A percentile compares a stretch with the other conserved stretches of the same genome.
These are phyloP conservation scores for Fukomys damarensis DNA, from an alignment of 2,113 vertebrate species.

Conservation along the genomic window DNA sequence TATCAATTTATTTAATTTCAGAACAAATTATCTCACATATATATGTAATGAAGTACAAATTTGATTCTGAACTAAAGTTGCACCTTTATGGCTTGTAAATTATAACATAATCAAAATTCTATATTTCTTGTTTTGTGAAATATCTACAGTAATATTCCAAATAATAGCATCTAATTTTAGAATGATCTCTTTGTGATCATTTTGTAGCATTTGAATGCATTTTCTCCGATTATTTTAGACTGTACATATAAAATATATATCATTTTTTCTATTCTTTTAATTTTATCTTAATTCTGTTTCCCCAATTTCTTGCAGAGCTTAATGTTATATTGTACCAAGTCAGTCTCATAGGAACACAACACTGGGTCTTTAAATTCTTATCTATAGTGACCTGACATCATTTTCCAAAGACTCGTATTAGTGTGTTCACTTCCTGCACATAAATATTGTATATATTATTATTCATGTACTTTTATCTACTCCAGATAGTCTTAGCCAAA, in stretches of 20 bases:
- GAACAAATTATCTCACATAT: background rate
- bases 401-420: background rate
- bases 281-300: background rate
- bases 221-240: conserved; percentile 2
- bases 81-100: background rate
- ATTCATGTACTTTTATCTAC: background rate
- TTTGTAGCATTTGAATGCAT: background rate
- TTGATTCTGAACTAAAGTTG: conserved; percentile 21
- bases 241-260: background rate
- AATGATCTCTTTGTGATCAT: background rate
- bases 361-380: background rate
- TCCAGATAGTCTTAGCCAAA: background rate
- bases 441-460: background rate
- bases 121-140: background rate
- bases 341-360: background rate
- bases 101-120: background rate
- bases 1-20: conserved; percentile 33
- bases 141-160: conserved; percentile 32
- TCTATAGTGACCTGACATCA: background rate
- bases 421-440: background rate
- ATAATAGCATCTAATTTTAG: background rate
- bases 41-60: conserved; percentile 35
- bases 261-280: background rate
- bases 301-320: background rate
- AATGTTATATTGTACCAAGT: conserved; percentile 22